These are phyloP conservation scores for Oikopleura albicans DNA, from an alignment of 23 tunicate genomes.

Conservation along the genomic window DNA sequence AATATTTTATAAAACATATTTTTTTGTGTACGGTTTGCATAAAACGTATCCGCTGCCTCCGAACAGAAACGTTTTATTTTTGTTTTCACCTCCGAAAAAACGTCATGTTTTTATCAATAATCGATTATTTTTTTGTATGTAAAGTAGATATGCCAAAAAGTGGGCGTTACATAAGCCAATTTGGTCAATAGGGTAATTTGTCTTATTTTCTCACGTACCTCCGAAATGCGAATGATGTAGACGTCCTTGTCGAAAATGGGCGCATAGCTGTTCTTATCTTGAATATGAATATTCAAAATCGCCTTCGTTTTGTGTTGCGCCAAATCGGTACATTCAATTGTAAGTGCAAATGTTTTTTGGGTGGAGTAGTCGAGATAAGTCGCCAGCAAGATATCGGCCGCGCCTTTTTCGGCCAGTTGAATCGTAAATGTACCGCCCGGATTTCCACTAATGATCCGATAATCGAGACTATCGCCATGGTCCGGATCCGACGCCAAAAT, in stretches of 20 bases:
- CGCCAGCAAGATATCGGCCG: conserved; percentile 29
- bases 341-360: conserved; percentile 24
- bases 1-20: no score
- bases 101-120: no score
- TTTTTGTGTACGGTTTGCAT: no score
- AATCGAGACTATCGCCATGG: conserved; percentile 24
- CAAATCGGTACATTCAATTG: conserved; percentile 20
- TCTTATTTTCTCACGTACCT: no score
- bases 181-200: no score
- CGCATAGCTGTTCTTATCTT: conserved; percentile 58
- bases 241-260: conserved; percentile 41
- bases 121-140: no score
- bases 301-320: conserved; percentile 41
- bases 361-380: conserved; percentile 39
- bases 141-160: no score
- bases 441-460: conserved; percentile 23
- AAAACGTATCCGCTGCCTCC: no score
- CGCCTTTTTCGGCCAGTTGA: not conserved
- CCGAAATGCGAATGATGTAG: conserved; percentile 20
- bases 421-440: conserved; percentile 26
- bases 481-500: conserved; percentile 39
- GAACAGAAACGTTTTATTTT: no score
- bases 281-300: conserved; percentile 30
- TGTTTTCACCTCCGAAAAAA: no score
- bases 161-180: no score